A percentile compares a stretch with the other conserved stretches of the same genome.
phyloP scores from a whole-genome alignment of 2,888 invertebrate species.

The Strigamia maritima region DNA sequence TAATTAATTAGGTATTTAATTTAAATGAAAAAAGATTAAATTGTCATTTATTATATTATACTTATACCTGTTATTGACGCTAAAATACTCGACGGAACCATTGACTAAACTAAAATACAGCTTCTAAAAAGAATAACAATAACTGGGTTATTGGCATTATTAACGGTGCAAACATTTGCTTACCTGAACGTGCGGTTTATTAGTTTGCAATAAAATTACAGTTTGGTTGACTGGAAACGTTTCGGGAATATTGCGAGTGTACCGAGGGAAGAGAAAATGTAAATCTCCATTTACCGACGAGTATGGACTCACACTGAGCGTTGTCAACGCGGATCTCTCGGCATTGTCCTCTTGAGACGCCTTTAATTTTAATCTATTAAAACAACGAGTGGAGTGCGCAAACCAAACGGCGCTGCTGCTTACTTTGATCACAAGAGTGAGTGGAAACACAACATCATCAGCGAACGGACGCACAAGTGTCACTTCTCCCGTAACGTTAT shows the following conservation, averaged over 20 bases:
- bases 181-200: conserved; percentile 60
- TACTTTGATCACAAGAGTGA: conserved; percentile 76
- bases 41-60: not conserved
- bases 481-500: conserved; percentile 64
- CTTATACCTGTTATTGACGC: conserved; percentile 37
- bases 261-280: conserved; percentile 69
- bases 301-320: conserved; percentile 66
- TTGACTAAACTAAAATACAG: conserved; percentile 37
- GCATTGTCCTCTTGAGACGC: conserved; percentile 79
- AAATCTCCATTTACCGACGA: conserved; percentile 59
- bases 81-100: conserved; percentile 38
- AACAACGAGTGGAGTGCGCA: not conserved
- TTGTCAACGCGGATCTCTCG: conserved; percentile 81
- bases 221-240: conserved; percentile 70
- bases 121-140: conserved; percentile 18
- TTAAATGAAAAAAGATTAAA: not conserved
- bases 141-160: not conserved
- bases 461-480: conserved; percentile 60
- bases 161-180: conserved; percentile 36
- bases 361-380: conserved; percentile 49
- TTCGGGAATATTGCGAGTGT: conserved; percentile 70
- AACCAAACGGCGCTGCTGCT: not conserved
- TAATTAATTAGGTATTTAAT: too few relatives aligned
- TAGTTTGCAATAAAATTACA: conserved; percentile 66
- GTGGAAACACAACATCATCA: conserved; percentile 55